phyloP scores from a whole-genome alignment of 2,797 vertebrate genomes.

The Margarornis squamiger region DNA sequence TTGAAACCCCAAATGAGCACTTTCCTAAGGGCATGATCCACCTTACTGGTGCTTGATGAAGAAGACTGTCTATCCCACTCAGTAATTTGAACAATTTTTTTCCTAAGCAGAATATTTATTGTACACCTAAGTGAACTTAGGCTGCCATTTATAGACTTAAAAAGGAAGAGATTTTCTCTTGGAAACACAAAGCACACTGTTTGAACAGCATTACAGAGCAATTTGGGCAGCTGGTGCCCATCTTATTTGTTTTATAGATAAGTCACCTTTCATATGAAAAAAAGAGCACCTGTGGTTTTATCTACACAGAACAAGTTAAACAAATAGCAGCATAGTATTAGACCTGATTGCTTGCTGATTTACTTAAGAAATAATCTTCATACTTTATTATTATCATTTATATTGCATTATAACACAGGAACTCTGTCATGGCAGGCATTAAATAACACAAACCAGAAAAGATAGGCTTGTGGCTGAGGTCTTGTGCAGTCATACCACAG shows the following conservation, averaged over 20 bases:
- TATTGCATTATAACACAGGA: background rate
- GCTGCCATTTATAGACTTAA: constrained; percentile 20
- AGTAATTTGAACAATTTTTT: background rate
- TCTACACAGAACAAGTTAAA: constrained; percentile 17
- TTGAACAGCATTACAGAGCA: constrained; percentile 44
- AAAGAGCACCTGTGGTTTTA: constrained; percentile 44
- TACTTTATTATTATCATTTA: constrained; percentile 3
- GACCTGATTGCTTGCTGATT: constrained; percentile 9
- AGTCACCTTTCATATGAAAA: constrained; percentile 27
- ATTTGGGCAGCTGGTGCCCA: constrained; percentile 53
- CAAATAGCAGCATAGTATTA: constrained; percentile 21
- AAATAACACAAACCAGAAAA: background rate
- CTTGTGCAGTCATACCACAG: background rate
- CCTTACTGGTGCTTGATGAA: background rate
- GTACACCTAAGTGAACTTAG: constrained; percentile 12
- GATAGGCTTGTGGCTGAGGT: background rate
- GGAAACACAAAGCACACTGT: constrained; percentile 31
- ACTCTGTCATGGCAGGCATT: background rate
- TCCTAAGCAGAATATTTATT: background rate
- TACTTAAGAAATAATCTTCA: constrained; percentile 24
- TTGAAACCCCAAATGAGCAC: background rate
- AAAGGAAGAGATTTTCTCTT: constrained; percentile 31
- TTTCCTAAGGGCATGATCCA: background rate
- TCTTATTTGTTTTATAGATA: constrained; percentile 54
- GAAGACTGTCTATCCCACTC: background rate